phyloP scores from a whole-genome alignment of 2,888 invertebrate species.

The Rhodophaea formosa region DNA sequence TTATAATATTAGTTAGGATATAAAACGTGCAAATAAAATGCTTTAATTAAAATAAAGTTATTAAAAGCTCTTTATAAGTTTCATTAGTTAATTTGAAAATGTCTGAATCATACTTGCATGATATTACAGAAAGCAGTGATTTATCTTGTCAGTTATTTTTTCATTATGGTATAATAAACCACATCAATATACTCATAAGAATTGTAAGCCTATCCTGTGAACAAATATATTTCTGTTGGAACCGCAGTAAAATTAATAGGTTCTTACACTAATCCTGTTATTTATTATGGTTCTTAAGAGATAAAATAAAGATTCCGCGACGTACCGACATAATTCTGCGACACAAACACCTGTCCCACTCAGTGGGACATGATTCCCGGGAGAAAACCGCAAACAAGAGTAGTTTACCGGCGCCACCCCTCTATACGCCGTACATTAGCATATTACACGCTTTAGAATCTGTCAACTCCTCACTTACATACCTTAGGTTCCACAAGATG shows the following conservation, averaged over 20 bases:
- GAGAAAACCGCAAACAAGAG: slow-evolving; percentile 27
- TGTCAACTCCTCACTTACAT: slow-evolving; percentile 14
- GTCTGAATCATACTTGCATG: too few species aligned
- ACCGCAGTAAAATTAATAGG: slow-evolving; percentile 17
- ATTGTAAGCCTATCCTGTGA: neutral
- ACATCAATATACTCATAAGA: neutral
- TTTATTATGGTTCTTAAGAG: slow-evolving; percentile 14
- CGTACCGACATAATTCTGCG: slow-evolving; percentile 27
- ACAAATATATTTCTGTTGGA: slow-evolving; percentile 3
- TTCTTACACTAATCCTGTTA: slow-evolving; percentile 16
- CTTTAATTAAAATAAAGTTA: too few species aligned
- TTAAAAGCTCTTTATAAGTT: too few species aligned
- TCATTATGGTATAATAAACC: neutral
- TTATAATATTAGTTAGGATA: too few species aligned
- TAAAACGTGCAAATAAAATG: too few species aligned
- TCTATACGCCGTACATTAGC: slow-evolving; percentile 28
- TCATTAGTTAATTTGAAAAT: too few species aligned
- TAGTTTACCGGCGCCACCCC: slow-evolving; percentile 26
- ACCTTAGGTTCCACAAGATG: slow-evolving; percentile 5
- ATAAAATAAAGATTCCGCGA: slow-evolving; percentile 17
- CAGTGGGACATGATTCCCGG: slow-evolving; percentile 27
- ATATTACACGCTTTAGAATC: slow-evolving; percentile 26
- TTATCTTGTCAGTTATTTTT: neutral
- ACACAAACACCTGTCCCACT: slow-evolving; percentile 30
- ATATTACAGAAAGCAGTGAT: too few species aligned